A percentile compares a stretch with the other conserved stretches of the same genome.
phyloP scores from a whole-genome alignment of 2,113 vertebrate species.

The Xiphophorus maculatus region DNA sequence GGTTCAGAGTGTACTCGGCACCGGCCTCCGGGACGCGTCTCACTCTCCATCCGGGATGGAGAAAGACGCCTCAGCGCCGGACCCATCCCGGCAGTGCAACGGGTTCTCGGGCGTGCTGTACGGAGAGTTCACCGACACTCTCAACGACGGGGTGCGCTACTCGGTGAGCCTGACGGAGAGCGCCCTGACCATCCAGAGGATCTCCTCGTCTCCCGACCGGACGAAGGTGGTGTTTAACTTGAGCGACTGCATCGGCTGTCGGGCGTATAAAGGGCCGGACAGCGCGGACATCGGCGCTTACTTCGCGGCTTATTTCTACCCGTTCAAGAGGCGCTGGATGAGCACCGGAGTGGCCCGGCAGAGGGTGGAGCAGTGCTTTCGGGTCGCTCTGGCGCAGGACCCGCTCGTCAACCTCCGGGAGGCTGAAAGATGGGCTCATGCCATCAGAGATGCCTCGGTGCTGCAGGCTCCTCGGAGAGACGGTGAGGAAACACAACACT shows the following conservation, averaged over 20 bases:
- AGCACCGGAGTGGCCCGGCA: conserved; percentile 76
- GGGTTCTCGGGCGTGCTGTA: conserved; percentile 65
- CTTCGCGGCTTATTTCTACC: conserved; percentile 80
- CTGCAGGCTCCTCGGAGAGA: conserved; percentile 66
- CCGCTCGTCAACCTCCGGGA: conserved; percentile 75
- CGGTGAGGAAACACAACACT: conserved; percentile 62
- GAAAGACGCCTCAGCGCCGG: conserved; percentile 60
- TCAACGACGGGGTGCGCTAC: conserved; percentile 71
- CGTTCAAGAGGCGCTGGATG: conserved; percentile 78
- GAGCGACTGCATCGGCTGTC: conserved; percentile 79
- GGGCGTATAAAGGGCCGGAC: conserved; percentile 67
- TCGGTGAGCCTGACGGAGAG: conserved; percentile 76
- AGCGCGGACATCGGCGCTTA: conserved; percentile 71
- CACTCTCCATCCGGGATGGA: conserved; percentile 71
- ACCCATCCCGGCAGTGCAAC: conserved; percentile 64
- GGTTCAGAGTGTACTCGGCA: conserved; percentile 56
- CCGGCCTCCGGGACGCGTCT: conserved; percentile 66
- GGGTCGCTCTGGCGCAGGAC: conserved; percentile 75
- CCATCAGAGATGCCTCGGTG: conserved; percentile 68
- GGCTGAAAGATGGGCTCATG: conserved; percentile 79
- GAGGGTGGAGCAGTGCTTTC: conserved; percentile 78
- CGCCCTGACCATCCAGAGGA: conserved; percentile 71
- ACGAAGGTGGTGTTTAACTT: conserved; percentile 73
- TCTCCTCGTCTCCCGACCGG: conserved; percentile 65
- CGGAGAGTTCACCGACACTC: conserved; percentile 79